phyloP scores from a whole-genome alignment of 2,888 invertebrate species.

The Rhagophthalmus giganteus region DNA sequence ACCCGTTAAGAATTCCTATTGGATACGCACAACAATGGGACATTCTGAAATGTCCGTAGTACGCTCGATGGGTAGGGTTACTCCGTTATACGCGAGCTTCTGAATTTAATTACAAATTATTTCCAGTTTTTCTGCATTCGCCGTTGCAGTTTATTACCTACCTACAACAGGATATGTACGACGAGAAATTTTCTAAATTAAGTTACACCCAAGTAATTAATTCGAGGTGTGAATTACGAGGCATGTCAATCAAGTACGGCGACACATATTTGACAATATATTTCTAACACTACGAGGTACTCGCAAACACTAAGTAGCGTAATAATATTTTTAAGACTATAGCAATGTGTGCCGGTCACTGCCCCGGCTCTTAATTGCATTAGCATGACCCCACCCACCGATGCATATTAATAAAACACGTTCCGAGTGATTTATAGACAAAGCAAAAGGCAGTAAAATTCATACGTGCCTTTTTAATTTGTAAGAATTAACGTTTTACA shows the following conservation, averaged over 20 bases:
- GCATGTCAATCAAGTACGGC: conserved; percentile 35
- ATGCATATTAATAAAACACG: conserved; percentile 55
- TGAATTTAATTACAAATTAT: conserved; percentile 1
- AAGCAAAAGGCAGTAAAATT: conserved; percentile 48
- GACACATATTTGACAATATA: conserved; percentile 34
- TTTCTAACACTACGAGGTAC: conserved; percentile 22
- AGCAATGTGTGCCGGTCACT: conserved; percentile 48
- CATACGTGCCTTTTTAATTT: conserved; percentile 46
- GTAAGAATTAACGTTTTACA: conserved; percentile 38
- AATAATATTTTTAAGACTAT: conserved; percentile 30
- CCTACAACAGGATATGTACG: conserved; percentile 18
- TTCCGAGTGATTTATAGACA: conserved; percentile 52
- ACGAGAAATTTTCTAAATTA: conserved; percentile 33
- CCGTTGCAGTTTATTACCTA: conserved; percentile 21
- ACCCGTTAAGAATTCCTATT: background rate
- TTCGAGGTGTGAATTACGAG: conserved; percentile 32
- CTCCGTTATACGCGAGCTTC: conserved; percentile 5
- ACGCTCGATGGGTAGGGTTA: background rate
- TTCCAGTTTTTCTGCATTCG: background rate
- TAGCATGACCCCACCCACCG: conserved; percentile 55
- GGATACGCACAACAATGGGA: background rate
- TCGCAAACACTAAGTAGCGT: conserved; percentile 29
- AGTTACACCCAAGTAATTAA: conserved; percentile 34
- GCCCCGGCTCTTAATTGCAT: conserved; percentile 53
- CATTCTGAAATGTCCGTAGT: conserved; percentile 1